Evolutionary conservation across 2,888 invertebrate genomes (phyloP), one percentile per base, ranked within the genome.

Genomic region (Himalopsyche kuldschensis): DNA sequence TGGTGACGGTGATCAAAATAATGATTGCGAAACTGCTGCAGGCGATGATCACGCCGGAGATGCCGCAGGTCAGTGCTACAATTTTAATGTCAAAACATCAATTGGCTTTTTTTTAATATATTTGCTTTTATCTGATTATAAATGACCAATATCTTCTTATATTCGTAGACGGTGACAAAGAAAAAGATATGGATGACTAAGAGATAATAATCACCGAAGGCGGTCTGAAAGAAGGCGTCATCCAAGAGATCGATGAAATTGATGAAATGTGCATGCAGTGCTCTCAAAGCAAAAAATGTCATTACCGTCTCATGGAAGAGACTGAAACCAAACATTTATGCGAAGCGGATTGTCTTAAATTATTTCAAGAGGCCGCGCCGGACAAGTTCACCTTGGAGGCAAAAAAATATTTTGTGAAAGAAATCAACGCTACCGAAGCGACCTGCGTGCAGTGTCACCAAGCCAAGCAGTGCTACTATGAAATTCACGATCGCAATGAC

Each of bases 241-340:
- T 92, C 48, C 91, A 91, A 86, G 91, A 92, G 87, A 89, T 91
- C 35, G 88, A 88, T 75, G 86, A 89, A 10, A 86, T 88, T 3
- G 89, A 90, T n/a, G 88, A 90, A 41, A 88, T 88, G 15, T 94
- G 94, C 87, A 86, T 90, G 31, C 90, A 92, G 81, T 94, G 94
- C 87, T 88, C 89, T 1, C 85, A 85, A 20, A 88, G 88, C 17
- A 88, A 88, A 6, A 55, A 30, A 0, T 92, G 92, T 86, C 87
- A 87, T 4, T 92, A 88, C 87, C 88, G 90, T 46, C 90, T 89
- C 84, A 87, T 87, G 4, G 89, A 90, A 84, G 89, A 91, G 1
- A 88, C 88, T 8, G 89, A 90, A 46, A 85, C 85, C 5, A 85
- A 86, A 81, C 89, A 88, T 86, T 86, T 94, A 30, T 94, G 94